phyloP scores from a whole-genome alignment of 2,113 vertebrate genomes.

The Corydoras maculifer region DNA sequence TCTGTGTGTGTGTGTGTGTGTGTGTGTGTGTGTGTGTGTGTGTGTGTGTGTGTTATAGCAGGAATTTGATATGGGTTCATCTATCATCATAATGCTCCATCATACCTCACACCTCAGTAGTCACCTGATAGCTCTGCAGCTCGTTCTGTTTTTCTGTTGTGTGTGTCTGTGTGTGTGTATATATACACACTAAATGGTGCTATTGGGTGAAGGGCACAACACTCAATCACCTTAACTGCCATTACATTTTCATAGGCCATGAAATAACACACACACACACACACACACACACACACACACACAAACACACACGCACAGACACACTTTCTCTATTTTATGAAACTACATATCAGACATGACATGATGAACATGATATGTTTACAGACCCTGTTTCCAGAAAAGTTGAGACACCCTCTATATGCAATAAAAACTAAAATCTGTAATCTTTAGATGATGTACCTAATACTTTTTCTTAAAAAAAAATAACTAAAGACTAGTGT shows the following conservation, averaged over 20 bases:
- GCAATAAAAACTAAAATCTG: too few species aligned
- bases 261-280: slow-evolving; percentile 12
- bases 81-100: too few species aligned
- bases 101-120: too few species aligned
- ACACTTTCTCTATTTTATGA: background rate
- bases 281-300: slow-evolving; percentile 22
- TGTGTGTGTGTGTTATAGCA: background rate
- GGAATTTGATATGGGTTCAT: background rate
- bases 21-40: background rate
- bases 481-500: too few species aligned
- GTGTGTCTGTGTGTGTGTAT: slow-evolving; percentile 21
- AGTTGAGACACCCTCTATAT: too few species aligned
- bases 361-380: too few species aligned
- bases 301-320: slow-evolving; percentile 15
- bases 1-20: background rate
- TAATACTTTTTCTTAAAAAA: too few species aligned
- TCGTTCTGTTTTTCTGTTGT: slow-evolving; percentile 13
- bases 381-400: too few species aligned
- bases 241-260: background rate
- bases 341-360: too few species aligned
- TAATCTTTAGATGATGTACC: too few species aligned
- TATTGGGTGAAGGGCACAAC: background rate
- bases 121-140: background rate
- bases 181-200: background rate
- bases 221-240: background rate